Evolutionary conservation across 2,888 invertebrate species (phyloP).

Genomic region (Andrena fulva): DNA sequence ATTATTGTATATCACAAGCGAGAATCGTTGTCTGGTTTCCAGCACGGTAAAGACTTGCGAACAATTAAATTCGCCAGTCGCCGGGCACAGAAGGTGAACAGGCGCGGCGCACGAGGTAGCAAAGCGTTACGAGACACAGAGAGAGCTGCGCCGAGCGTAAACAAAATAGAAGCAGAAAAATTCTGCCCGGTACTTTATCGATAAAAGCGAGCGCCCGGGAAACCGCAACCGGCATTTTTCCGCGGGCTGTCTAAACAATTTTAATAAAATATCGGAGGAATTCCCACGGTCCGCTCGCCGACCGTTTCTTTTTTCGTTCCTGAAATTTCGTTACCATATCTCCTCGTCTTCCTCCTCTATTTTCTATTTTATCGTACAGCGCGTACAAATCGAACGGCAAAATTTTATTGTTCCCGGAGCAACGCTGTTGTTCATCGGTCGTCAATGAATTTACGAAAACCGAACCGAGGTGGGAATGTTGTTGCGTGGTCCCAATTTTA

Average conservation of each 20-base stretch:
- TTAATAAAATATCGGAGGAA: slow-evolving; percentile 30
- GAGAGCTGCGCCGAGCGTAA: background rate
- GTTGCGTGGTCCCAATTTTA: background rate
- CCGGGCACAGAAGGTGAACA: background rate
- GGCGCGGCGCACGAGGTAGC: background rate
- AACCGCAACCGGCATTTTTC: slow-evolving; percentile 21
- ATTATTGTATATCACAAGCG: background rate
- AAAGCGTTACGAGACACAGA: background rate
- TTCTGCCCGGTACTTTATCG: slow-evolving; percentile 10
- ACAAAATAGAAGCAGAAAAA: slow-evolving; percentile 14
- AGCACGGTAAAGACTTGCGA: background rate
- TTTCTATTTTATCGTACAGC: background rate
- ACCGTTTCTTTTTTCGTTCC: background rate
- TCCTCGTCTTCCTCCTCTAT: background rate
- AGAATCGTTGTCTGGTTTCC: background rate
- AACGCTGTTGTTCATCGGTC: background rate
- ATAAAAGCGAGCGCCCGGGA: slow-evolving; percentile 10
- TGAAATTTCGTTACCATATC: background rate
- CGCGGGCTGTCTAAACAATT: slow-evolving; percentile 26
- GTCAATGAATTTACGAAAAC: slow-evolving; percentile 15
- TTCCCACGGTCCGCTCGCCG: background rate
- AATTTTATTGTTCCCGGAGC: background rate
- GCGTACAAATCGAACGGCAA: background rate
- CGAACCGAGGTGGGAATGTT: background rate
- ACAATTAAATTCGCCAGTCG: background rate